Evolutionary conservation across 2,113 vertebrate species (phyloP), one percentile per base, ranked within the genome.

Genomic region (Spermophilus dauricus): DNA sequence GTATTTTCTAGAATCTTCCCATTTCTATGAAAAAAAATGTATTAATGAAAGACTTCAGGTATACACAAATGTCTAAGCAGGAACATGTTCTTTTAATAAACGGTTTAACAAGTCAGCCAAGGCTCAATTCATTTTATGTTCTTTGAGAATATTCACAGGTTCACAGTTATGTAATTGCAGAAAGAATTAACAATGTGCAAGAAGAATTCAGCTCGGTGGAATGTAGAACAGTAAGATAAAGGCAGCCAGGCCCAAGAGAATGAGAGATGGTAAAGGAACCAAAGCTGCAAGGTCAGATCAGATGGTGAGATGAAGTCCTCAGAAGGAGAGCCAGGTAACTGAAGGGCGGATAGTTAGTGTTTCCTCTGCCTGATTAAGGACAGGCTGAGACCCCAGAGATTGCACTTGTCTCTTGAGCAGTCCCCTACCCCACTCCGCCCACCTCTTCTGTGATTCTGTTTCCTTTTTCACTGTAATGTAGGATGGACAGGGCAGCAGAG

Each of bases 221-320:
- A 89, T 34, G 30, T 10, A 85, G 30, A 81, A 67, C 37, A 89
- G 5, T 75, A 92, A 78, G 92, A 81, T 65, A 80, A 80, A 86
- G 32, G 30, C 56, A 83, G 65, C 17, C 83, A 69, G 90, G 81
- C 34, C 22, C 14, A 20, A 7, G 81, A 51, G 48, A 82, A 20
- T 48, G 87, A 67, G 61, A 93, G 72, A 69, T 51, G 37, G 72
- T 69, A 76, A 77, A 94, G 83, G 96, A 83, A 95, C 10, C 28
- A 85, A 53, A 80, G 82, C 51, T 72, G 30, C 45, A 81, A 83
- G 88, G 65, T 97, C 91, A 96, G 30, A 77, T 93, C n/a, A 20
- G 39, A 58, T 9, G 81, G 53, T 63, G 83, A 96, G 89, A 94
- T 95, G 83, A 76, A 96, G 89, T 72, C 73, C 85, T 70, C 1